Conservation (phyloP, 2,797 vertebrate genomes). For the Fistularia tabacaria region DNA sequence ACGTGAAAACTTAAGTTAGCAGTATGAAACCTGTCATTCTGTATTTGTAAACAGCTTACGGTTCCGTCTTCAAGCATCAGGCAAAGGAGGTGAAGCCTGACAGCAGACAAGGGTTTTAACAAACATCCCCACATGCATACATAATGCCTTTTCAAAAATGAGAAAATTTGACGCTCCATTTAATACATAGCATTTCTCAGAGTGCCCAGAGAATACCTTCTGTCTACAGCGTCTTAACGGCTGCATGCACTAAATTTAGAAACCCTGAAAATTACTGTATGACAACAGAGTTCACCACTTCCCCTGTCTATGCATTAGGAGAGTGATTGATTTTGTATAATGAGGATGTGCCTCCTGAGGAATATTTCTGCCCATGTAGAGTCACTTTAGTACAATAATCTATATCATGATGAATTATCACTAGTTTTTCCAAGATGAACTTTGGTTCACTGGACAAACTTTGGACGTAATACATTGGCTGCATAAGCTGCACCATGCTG, state of each 20-base stretch:
- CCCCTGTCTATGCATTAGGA: constrained; percentile 41
- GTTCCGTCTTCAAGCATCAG: constrained; percentile 64
- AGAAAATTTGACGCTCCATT: constrained; percentile 59
- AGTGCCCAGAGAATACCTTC: constrained; percentile 57
- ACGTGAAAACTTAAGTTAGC: constrained; percentile 80
- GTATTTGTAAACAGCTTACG: constrained; percentile 78
- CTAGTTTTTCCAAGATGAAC: constrained; percentile 42
- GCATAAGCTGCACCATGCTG: constrained; percentile 50
- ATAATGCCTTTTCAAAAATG: constrained; percentile 64
- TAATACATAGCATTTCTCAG: constrained; percentile 53
- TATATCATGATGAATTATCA: constrained; percentile 59
- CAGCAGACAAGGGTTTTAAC: constrained; percentile 71
- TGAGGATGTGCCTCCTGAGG: constrained; percentile 53
- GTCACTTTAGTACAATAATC: constrained; percentile 51
- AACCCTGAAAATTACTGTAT: constrained; percentile 34
- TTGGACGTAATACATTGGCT: constrained; percentile 40
- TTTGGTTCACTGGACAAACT: constrained; percentile 53
- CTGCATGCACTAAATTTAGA: constrained; percentile 54
- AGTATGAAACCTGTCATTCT: constrained; percentile 78
- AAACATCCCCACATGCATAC: constrained; percentile 71
- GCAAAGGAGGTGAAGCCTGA: constrained; percentile 66
- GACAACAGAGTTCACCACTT: constrained; percentile 40
- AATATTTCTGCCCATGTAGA: constrained; percentile 43
- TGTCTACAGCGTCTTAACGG: constrained; percentile 46
- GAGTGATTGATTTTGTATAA: constrained; percentile 57